Percentiles rank a stretch among this genome's conserved stretches.
Conservation (phyloP, 2,797 vertebrate genomes). For the Aldrovandia affinis region DNA sequence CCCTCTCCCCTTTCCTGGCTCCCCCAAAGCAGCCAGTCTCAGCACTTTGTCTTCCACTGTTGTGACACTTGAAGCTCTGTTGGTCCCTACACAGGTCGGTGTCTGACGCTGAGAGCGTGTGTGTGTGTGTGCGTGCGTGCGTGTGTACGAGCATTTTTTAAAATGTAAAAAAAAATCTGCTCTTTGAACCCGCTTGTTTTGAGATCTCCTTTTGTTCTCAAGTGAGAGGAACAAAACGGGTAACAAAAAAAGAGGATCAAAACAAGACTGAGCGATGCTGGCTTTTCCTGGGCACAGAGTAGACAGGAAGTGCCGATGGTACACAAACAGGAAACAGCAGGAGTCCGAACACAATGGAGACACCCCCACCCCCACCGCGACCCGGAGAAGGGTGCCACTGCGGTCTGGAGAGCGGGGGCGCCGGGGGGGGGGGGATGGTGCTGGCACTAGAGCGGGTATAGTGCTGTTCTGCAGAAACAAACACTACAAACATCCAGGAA, state of each 20-base stretch:
- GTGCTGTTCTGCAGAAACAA: not conserved
- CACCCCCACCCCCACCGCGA: slow-evolving; percentile 56
- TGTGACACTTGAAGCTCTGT: not conserved
- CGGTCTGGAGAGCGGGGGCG: not conserved
- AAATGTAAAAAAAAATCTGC: not conserved
- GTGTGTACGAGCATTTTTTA: slow-evolving; percentile 17
- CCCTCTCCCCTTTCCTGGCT: not conserved
- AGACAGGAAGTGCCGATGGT: slow-evolving; percentile 77
- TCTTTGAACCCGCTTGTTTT: slow-evolving; percentile 39
- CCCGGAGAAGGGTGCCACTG: not conserved
- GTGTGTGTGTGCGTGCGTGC: slow-evolving; percentile 38
- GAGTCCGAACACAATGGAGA: slow-evolving; percentile 70
- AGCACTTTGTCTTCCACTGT: not conserved
- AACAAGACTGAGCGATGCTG: slow-evolving; percentile 62
- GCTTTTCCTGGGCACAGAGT: slow-evolving; percentile 68
- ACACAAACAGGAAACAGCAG: slow-evolving; percentile 76
- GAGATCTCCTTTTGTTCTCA: slow-evolving; percentile 40
- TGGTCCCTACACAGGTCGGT: not conserved
- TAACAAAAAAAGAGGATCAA: slow-evolving; percentile 49
- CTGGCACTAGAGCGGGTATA: not conserved
- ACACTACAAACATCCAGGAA: not conserved
- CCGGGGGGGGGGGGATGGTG: not conserved
- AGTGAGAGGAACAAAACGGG: slow-evolving; percentile 57
- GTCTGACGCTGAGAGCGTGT: not conserved
- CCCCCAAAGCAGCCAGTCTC: not conserved